These are phyloP conservation scores for Brachystomella parvula DNA, from an alignment of 1,140 invertebrate genomes.

Conservation along the genomic window DNA sequence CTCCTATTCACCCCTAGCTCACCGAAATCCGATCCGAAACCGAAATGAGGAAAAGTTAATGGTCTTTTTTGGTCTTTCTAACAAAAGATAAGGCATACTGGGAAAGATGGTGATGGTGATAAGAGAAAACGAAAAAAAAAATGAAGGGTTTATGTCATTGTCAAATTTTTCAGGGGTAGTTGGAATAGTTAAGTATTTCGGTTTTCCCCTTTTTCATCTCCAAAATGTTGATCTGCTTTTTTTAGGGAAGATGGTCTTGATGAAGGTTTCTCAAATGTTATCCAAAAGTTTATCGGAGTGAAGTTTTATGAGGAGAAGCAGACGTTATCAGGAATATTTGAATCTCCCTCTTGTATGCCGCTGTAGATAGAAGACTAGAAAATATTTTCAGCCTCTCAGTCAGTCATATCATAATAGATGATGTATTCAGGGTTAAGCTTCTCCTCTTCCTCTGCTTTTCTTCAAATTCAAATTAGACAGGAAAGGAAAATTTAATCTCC, in stretches of 20 bases:
- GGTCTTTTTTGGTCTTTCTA: background rate
- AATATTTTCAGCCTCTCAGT: too few species aligned
- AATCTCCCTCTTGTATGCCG: too few species aligned
- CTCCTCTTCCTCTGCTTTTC: too few species aligned
- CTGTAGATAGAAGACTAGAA: too few species aligned
- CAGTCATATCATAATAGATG: too few species aligned
- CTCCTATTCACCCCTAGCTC: too few species aligned
- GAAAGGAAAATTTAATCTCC: too few species aligned
- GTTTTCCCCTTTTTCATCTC: background rate
- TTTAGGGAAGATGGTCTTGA: background rate
- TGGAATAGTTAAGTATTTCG: too few species aligned
- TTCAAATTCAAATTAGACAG: too few species aligned
- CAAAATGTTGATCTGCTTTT: background rate
- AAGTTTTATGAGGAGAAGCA: background rate
- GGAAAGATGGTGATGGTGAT: background rate
- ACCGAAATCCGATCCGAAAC: background rate
- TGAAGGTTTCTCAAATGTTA: background rate
- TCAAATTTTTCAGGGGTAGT: background rate
- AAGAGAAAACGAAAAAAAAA: background rate
- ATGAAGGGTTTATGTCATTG: background rate
- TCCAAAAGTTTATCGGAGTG: background rate
- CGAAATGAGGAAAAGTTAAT: background rate
- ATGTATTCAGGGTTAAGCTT: too few species aligned
- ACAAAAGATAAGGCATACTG: background rate
- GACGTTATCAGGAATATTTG: too few species aligned